Conservation (phyloP, 1,140 invertebrate genomes). For the Solen grandis region DNA sequence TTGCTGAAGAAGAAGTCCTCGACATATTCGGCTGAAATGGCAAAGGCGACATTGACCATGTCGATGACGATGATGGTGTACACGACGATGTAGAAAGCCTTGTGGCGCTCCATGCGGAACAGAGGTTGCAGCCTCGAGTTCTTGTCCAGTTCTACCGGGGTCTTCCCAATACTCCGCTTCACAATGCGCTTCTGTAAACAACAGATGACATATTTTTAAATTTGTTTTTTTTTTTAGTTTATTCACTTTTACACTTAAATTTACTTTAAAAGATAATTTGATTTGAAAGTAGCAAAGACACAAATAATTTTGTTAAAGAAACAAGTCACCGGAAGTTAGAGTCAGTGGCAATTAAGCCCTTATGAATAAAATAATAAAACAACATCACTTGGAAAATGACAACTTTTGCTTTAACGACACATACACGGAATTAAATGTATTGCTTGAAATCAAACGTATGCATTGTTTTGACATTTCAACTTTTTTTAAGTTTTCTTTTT, state of each 20-base stretch:
- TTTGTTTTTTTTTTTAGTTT: too few relatives aligned
- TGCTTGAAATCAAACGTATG: too few relatives aligned
- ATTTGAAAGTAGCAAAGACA: too few relatives aligned
- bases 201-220: neutral
- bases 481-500: too few relatives aligned
- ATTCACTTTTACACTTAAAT: too few relatives aligned
- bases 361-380: neutral
- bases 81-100: slow-evolving; percentile 64
- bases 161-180: slow-evolving; percentile 56
- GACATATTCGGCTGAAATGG: slow-evolving; percentile 55
- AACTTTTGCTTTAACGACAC: too few relatives aligned
- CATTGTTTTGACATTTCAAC: too few relatives aligned
- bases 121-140: slow-evolving; percentile 27
- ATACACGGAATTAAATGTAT: too few relatives aligned
- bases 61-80: slow-evolving; percentile 68
- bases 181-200: slow-evolving; percentile 67
- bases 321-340: too few relatives aligned
- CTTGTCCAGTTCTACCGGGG: slow-evolving; percentile 48
- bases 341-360: neutral
- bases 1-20: slow-evolving; percentile 39
- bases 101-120: slow-evolving; percentile 49
- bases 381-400: neutral
- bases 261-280: too few relatives aligned
- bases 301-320: too few relatives aligned
- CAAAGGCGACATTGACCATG: slow-evolving; percentile 62